Percentiles rank a stretch among this genome's conserved stretches.
phyloP scores from a whole-genome alignment of 2,888 invertebrate genomes.

The Diogma glabrata region DNA sequence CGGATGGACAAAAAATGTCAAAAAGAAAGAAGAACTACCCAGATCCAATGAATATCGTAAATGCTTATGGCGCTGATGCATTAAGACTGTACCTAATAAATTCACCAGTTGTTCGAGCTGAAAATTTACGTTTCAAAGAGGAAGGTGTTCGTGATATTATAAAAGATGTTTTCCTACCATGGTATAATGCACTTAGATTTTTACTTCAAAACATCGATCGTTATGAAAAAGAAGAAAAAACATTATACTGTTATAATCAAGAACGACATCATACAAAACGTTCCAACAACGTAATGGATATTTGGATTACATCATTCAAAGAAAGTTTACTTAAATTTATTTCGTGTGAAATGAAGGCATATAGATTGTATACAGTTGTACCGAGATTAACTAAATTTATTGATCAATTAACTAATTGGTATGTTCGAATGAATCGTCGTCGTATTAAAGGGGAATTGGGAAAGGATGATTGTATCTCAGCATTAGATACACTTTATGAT shows the following conservation, averaged over 20 bases:
- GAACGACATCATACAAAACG: slow-evolving; percentile 27
- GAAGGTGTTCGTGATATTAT: slow-evolving; percentile 93
- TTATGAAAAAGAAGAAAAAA: slow-evolving; percentile 55
- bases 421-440: slow-evolving; percentile 91
- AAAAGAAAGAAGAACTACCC: slow-evolving; percentile 98
- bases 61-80: slow-evolving; percentile 95
- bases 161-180: slow-evolving; percentile 95
- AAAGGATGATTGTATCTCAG: slow-evolving; percentile 64
- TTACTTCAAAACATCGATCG: slow-evolving; percentile 86
- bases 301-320: slow-evolving; percentile 94
- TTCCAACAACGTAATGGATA: slow-evolving; percentile 80
- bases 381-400: slow-evolving; percentile 90
- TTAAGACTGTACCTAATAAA: slow-evolving; percentile 91
- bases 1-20: slow-evolving; percentile 99
- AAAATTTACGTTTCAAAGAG: slow-evolving; percentile 92
- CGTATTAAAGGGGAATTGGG: slow-evolving; percentile 88
- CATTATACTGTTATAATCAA: slow-evolving; percentile 45
- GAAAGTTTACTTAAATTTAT: slow-evolving; percentile 85
- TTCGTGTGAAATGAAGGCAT: slow-evolving; percentile 85
- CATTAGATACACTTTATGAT: slow-evolving; percentile 77
- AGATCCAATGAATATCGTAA: slow-evolving; percentile 82
- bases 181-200: slow-evolving; percentile 91
- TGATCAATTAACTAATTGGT: slow-evolving; percentile 98
- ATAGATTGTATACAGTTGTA: slow-evolving; percentile 90
- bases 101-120: slow-evolving; percentile 95